A percentile compares a stretch with the other conserved stretches of the same genome.
Evolutionary conservation across 2,113 vertebrate species (phyloP).

Genomic region (Okapia johnstoni): DNA sequence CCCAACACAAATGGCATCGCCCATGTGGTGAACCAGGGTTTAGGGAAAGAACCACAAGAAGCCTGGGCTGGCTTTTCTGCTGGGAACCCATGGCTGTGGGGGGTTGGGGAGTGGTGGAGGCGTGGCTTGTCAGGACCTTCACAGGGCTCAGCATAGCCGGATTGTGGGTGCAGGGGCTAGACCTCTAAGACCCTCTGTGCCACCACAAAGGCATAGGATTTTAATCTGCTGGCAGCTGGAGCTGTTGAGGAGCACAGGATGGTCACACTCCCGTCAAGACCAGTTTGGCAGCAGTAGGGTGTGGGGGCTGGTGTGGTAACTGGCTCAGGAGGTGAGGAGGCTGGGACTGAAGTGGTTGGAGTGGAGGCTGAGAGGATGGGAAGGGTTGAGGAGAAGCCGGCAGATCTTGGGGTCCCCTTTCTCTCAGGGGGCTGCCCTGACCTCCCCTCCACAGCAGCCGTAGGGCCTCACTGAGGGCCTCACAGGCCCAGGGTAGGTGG

Average conservation of each 20-base stretch:
- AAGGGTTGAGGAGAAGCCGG: not conserved
- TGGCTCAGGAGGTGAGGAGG: not conserved
- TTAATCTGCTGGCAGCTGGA: not conserved
- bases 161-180: not conserved
- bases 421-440: not conserved
- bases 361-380: not conserved
- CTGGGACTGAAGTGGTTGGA: not conserved
- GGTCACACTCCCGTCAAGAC: not conserved
- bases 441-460: not conserved
- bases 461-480: not conserved
- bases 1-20: not conserved
- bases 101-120: not conserved
- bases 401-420: not conserved
- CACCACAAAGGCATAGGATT: not conserved
- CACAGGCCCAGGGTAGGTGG: not conserved
- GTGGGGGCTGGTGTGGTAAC: accelerated
- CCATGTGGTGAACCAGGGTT: not conserved
- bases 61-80: not conserved
- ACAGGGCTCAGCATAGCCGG: not conserved
- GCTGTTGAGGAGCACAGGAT: not conserved
- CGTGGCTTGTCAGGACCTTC: accelerated
- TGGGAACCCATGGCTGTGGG: too few relatives aligned
- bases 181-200: not conserved
- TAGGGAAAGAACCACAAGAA: not conserved
- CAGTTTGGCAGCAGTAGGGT: not conserved